These are phyloP conservation scores for Carollia perspicillata DNA, from an alignment of 2,113 vertebrate species.

Conservation along the genomic window DNA sequence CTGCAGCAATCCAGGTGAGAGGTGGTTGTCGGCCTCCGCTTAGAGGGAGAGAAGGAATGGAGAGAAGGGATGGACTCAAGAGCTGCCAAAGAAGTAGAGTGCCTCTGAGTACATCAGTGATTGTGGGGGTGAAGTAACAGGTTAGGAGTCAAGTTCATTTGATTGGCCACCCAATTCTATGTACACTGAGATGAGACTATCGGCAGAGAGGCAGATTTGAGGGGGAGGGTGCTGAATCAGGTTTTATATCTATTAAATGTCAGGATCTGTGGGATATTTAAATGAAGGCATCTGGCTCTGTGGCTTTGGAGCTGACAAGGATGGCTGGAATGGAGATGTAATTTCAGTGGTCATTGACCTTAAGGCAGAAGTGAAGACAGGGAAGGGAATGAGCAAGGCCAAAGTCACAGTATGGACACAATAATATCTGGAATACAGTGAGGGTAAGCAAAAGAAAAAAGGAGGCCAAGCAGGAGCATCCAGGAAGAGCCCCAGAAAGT, in stretches of 20 bases:
- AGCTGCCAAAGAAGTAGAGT: not conserved
- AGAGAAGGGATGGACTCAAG: not conserved
- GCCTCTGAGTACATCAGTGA: not conserved
- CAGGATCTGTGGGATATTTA: not conserved
- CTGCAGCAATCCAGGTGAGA: not conserved
- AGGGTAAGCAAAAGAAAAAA: not conserved
- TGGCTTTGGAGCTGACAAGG: not conserved
- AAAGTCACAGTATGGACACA: not conserved
- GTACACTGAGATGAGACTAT: not conserved
- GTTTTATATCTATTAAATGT: not conserved
- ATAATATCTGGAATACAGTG: not conserved
- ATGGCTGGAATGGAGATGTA: not conserved
- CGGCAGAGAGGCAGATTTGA: not conserved
- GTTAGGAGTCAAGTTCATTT: not conserved
- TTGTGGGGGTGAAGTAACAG: not conserved
- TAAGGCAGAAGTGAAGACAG: not conserved
- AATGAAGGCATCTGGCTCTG: not conserved
- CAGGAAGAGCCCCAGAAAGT: not conserved
- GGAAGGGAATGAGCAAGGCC: not conserved
- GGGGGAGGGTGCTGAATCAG: not conserved
- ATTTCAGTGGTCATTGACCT: not conserved
- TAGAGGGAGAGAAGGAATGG: not conserved
- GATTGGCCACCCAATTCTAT: not conserved
- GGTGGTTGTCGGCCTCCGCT: not conserved
- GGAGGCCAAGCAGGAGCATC: not conserved